Percentiles rank a stretch among this genome's conserved stretches.
phyloP scores from a whole-genome alignment of 1,140 invertebrate species.

The Calosoma granatense region DNA sequence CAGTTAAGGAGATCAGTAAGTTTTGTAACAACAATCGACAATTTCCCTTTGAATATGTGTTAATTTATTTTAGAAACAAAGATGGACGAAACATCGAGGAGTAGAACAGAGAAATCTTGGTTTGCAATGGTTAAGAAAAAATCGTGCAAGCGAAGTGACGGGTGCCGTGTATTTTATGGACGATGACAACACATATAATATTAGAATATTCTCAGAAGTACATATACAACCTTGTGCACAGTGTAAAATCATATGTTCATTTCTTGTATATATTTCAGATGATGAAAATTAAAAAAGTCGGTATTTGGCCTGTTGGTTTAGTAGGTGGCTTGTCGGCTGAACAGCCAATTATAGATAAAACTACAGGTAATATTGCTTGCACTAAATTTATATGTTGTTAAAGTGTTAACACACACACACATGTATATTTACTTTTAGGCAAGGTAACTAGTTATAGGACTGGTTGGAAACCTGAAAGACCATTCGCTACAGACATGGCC shows the following conservation, averaged over 20 bases:
- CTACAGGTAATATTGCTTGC: constrained; percentile 36
- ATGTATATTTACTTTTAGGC: constrained; percentile 17
- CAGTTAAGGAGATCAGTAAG: constrained; percentile 25
- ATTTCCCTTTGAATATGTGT: neutral
- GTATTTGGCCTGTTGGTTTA: constrained; percentile 95
- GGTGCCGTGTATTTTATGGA: constrained; percentile 96
- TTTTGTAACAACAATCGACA: neutral
- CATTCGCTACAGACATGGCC: constrained; percentile 97
- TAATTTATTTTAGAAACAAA: constrained; percentile 48
- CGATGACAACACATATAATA: constrained; percentile 93
- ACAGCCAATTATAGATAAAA: constrained; percentile 58
- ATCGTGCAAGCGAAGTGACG: constrained; percentile 47
- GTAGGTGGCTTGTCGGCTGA: constrained; percentile 85
- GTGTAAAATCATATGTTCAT: too few relatives aligned
- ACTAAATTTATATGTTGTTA: too few relatives aligned
- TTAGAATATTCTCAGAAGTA: constrained; percentile 86
- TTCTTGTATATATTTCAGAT: constrained; percentile 56
- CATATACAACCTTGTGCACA: constrained; percentile 14
- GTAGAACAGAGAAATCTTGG: constrained; percentile 90
- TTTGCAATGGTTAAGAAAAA: constrained; percentile 73
- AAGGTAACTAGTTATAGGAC: constrained; percentile 77
- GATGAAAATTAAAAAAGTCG: constrained; percentile 72
- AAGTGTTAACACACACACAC: neutral
- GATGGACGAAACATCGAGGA: constrained; percentile 87
- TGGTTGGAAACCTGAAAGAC: constrained; percentile 76